Percentiles rank a stretch among this genome's conserved stretches.
Conservation (phyloP, 1,140 invertebrate species). For the Lasaia peninsularis region DNA sequence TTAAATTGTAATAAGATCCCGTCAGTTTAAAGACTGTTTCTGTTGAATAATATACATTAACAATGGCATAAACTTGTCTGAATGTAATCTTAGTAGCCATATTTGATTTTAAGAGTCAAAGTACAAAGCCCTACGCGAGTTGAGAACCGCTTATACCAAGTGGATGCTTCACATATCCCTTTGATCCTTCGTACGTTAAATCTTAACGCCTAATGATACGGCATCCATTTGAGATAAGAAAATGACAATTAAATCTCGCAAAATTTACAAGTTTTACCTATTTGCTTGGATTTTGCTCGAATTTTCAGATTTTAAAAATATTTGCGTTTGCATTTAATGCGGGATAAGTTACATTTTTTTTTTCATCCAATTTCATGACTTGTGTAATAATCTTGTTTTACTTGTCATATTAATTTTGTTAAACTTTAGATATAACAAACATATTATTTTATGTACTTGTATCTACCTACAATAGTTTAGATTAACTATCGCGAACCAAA, state of each 20-base stretch:
- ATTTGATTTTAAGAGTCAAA: constrained; percentile 13
- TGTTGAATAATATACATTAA: not conserved
- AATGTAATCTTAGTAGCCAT: constrained; percentile 6
- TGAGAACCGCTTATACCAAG: constrained; percentile 5
- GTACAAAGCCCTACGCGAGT: constrained; percentile 4
- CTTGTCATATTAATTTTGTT: no score
- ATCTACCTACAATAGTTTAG: no score
- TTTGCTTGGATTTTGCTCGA: no score
- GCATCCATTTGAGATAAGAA: constrained; percentile 8
- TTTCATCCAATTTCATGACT: no score
- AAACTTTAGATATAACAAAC: no score
- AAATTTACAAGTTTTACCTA: not conserved
- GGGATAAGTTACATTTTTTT: no score
- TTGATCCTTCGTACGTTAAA: constrained; percentile 9
- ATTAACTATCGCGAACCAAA: no score
- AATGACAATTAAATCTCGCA: not conserved
- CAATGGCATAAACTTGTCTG: not conserved
- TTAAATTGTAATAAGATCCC: no score
- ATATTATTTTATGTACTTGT: no score
- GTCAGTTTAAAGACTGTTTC: not conserved
- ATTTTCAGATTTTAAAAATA: no score
- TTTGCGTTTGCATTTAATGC: no score
- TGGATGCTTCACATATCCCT: constrained; percentile 7
- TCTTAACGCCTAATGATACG: constrained; percentile 5
- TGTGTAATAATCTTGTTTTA: no score